Percentiles rank a stretch among this genome's conserved stretches.
phyloP scores from a whole-genome alignment of 1,140 invertebrate species.

The Antheraea pernyi region DNA sequence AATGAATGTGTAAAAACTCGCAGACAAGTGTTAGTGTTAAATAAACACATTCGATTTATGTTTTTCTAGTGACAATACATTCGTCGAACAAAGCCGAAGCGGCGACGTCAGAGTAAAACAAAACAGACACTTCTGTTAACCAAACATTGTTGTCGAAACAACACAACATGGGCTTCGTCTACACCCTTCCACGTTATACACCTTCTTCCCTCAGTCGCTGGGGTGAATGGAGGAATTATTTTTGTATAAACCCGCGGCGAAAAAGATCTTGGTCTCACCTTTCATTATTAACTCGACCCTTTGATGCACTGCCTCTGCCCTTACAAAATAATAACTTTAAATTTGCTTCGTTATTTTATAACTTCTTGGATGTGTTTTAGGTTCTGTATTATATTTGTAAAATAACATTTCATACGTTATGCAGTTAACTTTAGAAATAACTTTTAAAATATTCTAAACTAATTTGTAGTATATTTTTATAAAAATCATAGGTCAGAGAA shows the following conservation, averaged over 20 bases:
- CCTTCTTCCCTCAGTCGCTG: conserved; percentile 25
- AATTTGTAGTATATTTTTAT: neutral
- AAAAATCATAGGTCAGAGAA: conserved; percentile 6
- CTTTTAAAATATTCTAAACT: neutral
- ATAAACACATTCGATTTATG: neutral
- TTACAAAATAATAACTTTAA: conserved; percentile 67
- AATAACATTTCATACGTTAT: neutral
- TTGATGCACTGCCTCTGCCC: conserved; percentile 60
- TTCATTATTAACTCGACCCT: conserved; percentile 71
- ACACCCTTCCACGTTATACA: conserved; percentile 15
- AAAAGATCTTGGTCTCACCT: conserved; percentile 66
- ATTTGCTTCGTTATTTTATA: conserved; percentile 60
- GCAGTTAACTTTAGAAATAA: neutral
- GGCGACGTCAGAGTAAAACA: conserved; percentile 1
- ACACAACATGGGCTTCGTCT: conserved; percentile 41
- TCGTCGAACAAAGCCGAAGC: neutral
- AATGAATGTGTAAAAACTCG: too few relatives aligned
- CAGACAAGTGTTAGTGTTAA: too few relatives aligned
- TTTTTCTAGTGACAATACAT: conserved; percentile 1
- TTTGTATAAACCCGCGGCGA: conserved; percentile 58
- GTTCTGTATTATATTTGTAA: conserved; percentile 23
- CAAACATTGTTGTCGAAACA: conserved; percentile 37
- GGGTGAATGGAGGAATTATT: conserved; percentile 55
- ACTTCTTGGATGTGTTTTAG: conserved; percentile 33
- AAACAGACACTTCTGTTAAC: conserved; percentile 22